phyloP scores from a whole-genome alignment of 23 tunicate genomes.

The Ciona savignyi region DNA sequence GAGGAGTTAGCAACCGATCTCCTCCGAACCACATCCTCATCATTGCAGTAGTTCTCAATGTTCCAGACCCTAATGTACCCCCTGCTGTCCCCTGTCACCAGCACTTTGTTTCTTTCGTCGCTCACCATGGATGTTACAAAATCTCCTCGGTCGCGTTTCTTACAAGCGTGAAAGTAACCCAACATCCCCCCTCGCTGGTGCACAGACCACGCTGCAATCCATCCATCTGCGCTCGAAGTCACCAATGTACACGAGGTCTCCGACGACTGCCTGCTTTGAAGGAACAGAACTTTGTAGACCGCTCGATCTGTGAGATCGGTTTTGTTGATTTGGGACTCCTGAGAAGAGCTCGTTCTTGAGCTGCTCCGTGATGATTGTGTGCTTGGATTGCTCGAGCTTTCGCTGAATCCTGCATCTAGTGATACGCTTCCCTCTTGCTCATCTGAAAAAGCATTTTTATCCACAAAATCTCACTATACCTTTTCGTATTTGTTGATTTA shows the following conservation, averaged over 20 bases:
- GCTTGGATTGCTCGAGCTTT: not conserved
- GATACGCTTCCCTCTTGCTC: not conserved
- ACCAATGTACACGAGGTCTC: slow-evolving; percentile 35
- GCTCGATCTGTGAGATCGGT: slow-evolving; percentile 26
- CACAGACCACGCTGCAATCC: slow-evolving; percentile 84
- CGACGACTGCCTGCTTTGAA: slow-evolving; percentile 41
- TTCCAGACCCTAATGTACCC: slow-evolving; percentile 75
- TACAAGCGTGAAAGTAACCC: slow-evolving; percentile 38
- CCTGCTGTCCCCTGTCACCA: slow-evolving; percentile 69
- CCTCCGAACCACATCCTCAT: slow-evolving; percentile 10
- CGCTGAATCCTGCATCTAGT: not conserved
- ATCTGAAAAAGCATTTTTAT: too few relatives aligned
- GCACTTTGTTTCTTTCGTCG: slow-evolving; percentile 22
- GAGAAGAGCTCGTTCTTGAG: not conserved
- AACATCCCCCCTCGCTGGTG: slow-evolving; percentile 72
- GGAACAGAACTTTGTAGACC: slow-evolving; percentile 50
- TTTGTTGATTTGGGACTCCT: not conserved
- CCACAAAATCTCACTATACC: too few relatives aligned
- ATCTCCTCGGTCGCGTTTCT: slow-evolving; percentile 19
- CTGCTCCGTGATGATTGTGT: not conserved
- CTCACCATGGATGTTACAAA: slow-evolving; percentile 57
- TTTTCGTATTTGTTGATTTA: too few relatives aligned
- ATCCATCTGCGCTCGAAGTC: slow-evolving; percentile 46
- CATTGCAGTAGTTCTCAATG: slow-evolving; percentile 52
- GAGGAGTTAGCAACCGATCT: not conserved